phyloP scores from a whole-genome alignment of 2,888 invertebrate species.

The Trissoscelio sp. region DNA sequence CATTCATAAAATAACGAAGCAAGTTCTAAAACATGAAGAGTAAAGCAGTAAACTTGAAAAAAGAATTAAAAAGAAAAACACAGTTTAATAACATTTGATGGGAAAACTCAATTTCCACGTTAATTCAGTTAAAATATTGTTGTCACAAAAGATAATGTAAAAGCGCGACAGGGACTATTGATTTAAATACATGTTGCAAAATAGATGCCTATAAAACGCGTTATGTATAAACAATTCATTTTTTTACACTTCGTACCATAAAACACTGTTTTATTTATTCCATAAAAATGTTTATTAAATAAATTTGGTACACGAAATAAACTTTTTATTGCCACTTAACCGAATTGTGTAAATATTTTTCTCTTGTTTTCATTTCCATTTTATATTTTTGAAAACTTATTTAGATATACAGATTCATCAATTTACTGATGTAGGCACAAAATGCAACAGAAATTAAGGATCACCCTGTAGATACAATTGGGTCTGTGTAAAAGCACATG shows the following conservation, averaged over 20 bases:
- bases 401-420: too few species aligned
- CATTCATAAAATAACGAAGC: too few species aligned
- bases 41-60: too few species aligned
- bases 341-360: too few species aligned
- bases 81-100: neutral
- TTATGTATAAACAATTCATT: neutral
- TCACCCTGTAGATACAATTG: constrained; percentile 41
- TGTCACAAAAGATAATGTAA: constrained; percentile 14
- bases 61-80: constrained; percentile 1
- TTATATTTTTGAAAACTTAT: too few species aligned
- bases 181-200: neutral
- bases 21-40: too few species aligned
- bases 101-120: constrained; percentile 2
- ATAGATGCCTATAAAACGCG: neutral
- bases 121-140: constrained; percentile 18
- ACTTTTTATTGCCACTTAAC: neutral
- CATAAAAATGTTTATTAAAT: neutral
- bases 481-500: constrained; percentile 44
- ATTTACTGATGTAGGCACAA: too few species aligned
- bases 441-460: constrained; percentile 21
- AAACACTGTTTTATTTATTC: neutral
- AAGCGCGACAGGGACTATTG: neutral
- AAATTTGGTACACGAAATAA: too few species aligned
- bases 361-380: too few species aligned
- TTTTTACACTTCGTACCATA: neutral